Evolutionary conservation across 2,888 invertebrate species (phyloP), one percentile per base, ranked within the genome.

Genomic region (Cataglyphis albicans): DNA sequence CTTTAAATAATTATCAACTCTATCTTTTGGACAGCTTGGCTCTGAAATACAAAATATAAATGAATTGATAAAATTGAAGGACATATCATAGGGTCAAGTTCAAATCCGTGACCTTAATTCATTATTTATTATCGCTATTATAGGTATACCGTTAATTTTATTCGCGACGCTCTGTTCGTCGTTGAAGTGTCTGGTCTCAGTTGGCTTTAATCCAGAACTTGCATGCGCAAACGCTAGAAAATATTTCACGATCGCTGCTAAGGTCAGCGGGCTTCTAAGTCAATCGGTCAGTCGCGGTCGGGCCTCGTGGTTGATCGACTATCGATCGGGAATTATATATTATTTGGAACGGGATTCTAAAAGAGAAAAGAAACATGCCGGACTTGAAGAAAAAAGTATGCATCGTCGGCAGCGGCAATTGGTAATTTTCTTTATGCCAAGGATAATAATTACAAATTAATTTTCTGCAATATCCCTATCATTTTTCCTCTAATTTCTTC

Each of bases 381-480:
- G 44, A 70, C 44, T 73, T 91, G 32, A 95, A 95, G 89, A 95
- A 95, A 89, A 95, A 94, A 90, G 94, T 96, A 67, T 95, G 95
- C 92, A 95, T 96, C 91, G 95, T 96, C 68, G 96, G 96, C 83
- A 96, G 95, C 83, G 96, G 95, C 83, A 96, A 95, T 91, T 96
- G 95, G 95, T 95, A 94, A 94, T 48, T 80, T 70, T 25, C 18
- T 57, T 48, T 48, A 18, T 35, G 93, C 90, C 74, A 38, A 80
- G 10, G 9, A 18, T 55, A 63, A 81, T 81, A 41, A 68, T 68
- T 59, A 57, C 7, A 1, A 48, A 41, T 32, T 78, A 52, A n/a
- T 67, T 41, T 6, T 15, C 18, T 25, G 15, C n/a, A 25, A n/a
- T 29, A 1, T n/a, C 7, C n/a, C 48, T 52, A n/a, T 67, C 32